Base-by-base conservation (phyloP, 2,113 vertebrate genomes). In the Aegithalos caudatus region DNA sequence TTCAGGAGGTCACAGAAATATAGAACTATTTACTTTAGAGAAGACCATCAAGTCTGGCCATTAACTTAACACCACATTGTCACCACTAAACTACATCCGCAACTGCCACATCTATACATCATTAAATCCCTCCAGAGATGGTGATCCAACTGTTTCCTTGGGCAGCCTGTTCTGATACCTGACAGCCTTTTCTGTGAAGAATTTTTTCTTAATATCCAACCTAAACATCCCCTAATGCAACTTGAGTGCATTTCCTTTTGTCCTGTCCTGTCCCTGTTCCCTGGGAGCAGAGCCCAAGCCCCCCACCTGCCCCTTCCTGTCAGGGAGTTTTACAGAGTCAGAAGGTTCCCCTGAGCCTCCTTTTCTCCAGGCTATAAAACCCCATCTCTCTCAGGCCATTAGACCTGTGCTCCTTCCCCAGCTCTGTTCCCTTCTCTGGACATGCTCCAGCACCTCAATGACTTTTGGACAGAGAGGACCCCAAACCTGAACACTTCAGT, bases 271-370 rank as follows among this genome's bases (percentile, higher is more conserved):
- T 28, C 14, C 45, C 28, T 33, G 38, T 16, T 38, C 12, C 38
- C 14, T 21, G 21, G 37, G 19, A 88, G 19, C 20, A 66, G 33
- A 51, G 28, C 21, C 64, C 1, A 2, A 45, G 1, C 1, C 7
- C 4, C 11, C 2, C 1, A 2, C 31, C 31, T 66, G 3, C 6
- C 2, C 12, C 13, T 9, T 66, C 3, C 61, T 47, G 24, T 38
- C 51, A 71, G 25, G 57, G 21, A 60, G 11, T 15, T 71, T 4
- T 56, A 20, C 1, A 48, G 21, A 57, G 17, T 8, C 25, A 56
- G 31, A 56, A 40, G 9, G 14, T 25, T 7, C 2, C 6, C 53
- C 14, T 29, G 16, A 60, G 6, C 20, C n/a, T 74, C 33, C 38
- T 81, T 66, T 57, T 29, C 28, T 58, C 44, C 37, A 56, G 74